Conservation (phyloP, 2,888 invertebrate species). For the Microdon myrmicae region DNA sequence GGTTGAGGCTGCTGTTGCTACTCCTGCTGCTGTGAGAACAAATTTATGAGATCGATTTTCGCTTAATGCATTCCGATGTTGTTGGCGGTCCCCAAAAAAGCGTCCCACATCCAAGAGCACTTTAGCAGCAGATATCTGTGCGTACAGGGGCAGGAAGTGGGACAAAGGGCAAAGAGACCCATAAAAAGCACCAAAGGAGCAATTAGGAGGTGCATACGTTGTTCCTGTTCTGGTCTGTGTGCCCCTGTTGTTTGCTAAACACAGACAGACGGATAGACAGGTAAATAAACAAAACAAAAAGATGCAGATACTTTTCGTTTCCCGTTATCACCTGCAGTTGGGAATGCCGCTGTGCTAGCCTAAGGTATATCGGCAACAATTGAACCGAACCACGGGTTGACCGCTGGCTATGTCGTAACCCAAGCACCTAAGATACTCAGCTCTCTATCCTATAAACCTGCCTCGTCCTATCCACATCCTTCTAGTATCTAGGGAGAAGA, state of each 20-base stretch:
- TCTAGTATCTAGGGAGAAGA: slow-evolving; percentile 19
- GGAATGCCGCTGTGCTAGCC: slow-evolving; percentile 11
- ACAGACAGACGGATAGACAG: slow-evolving; percentile 26
- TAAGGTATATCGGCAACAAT: slow-evolving; percentile 43
- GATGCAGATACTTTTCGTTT: slow-evolving; percentile 28
- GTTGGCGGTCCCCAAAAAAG: slow-evolving; percentile 49
- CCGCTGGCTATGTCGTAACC: slow-evolving; percentile 38
- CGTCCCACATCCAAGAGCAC: slow-evolving; percentile 35
- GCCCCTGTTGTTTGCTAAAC: slow-evolving; percentile 28
- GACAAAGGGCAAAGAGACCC: slow-evolving; percentile 8
- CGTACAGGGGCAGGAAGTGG: neutral
- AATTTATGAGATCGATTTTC: slow-evolving; percentile 67
- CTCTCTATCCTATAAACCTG: neutral
- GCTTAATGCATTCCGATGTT: slow-evolving; percentile 67
- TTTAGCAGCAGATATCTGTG: slow-evolving; percentile 21
- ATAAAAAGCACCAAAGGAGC: slow-evolving; percentile 57
- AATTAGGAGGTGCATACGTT: slow-evolving; percentile 67
- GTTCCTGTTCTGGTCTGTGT: slow-evolving; percentile 59
- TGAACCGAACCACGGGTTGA: slow-evolving; percentile 49
- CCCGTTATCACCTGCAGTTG: slow-evolving; percentile 51
- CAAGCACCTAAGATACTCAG: slow-evolving; percentile 5
- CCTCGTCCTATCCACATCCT: slow-evolving; percentile 30
- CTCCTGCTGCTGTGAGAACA: slow-evolving; percentile 57
- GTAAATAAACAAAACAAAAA: slow-evolving; percentile 35
- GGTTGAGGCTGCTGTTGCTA: slow-evolving; percentile 8